Base-by-base conservation (phyloP, 2,797 vertebrate species). In the Aselliscus stoliczkanus region DNA sequence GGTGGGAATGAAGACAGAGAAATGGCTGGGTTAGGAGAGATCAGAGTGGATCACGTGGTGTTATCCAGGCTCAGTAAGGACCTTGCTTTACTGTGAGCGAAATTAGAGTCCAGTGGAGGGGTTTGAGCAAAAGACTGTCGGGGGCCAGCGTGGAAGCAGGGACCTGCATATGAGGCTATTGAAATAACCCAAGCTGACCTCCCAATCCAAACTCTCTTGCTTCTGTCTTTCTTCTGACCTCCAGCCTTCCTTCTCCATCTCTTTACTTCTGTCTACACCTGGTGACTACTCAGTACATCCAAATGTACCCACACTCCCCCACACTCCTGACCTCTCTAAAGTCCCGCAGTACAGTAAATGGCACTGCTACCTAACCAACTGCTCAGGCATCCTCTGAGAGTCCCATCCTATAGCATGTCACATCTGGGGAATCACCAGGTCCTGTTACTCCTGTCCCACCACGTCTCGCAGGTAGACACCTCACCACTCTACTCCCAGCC, bases 301-400 rank as follows among this genome's bases (percentile, higher is more conserved):
- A 17, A 7, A n/a, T 7, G 8, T 18, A 7, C 6, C 7, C 18
- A 3, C 11, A 7, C 29, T 58, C 3, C 29, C 23, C 12, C 29
- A 42, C 1, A 0, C 1, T 8, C 13, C 9, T 23, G 52, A 1
- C 12, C 5, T 73, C 44, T 7, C 25, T 52, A 21, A 15, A 12
- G 47, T 14, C 37, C 25, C 17, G 15, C 27, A 0, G 14, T 39
- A 64, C 56, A 54, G 58, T 12, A 70, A 56, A 31, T 20, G 60
- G 39, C 70, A 73, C 37, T 21, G 52, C 29, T 17, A 31, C 31
- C 44, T 18, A 56, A 39, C 52, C 15, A n/a, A 0, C 3, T 7
- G 4, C 17, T 52, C 37, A 14, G 0, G 14, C 27, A 69, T 39
- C 7, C 7, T 50, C 10, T 0, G 27, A 39, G 8, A 6, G 1